Evolutionary conservation across 1,140 invertebrate species (phyloP), one percentile per base, ranked within the genome.

Genomic region (Drosophila takahashii): DNA sequence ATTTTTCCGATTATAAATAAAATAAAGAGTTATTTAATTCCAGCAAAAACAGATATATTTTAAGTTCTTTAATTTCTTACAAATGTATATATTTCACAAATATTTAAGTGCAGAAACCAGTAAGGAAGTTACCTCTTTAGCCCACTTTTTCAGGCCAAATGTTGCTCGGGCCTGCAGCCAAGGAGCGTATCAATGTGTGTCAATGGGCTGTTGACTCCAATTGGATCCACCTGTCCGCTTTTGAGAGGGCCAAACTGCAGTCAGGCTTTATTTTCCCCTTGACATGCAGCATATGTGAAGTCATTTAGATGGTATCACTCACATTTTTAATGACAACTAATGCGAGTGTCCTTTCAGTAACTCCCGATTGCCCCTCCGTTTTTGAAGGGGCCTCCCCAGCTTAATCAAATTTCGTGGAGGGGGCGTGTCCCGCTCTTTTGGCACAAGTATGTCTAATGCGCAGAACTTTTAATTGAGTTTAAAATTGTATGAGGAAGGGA

Each of bases 391-490:
- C 1, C 1, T 22, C 3, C 22, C 29, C 45, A 13, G 8, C 57
- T 62, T 61, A 76, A 77, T 66, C 73, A 59, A 77, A 81, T 80
- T 56, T 64, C 5, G 6, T 32, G 53, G 16, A 18, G 36, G 16
- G 8, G 11, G 7, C 6, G 37, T 65, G 58, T 64, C 36, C 32
- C 64, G 65, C 48, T 67, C 66, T 67, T 69, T 69, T 53, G 69
- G 50, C 70, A 86, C 70, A 87, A 87, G 83, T 87, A 79, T 77
- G 79, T 81, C 84, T 83, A 89, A 87, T 79, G 77, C 84, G 79
- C 67, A 78, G 77, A 75, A 87, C 76, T 87, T 87, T 89, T 87
- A 87, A 87, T 87, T 87, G 84, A 87, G 84, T 87, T 87, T 87
- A 87, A 87, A 87, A 83, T 87, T 87, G 79, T 77, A 87, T 87